Conservation (phyloP, 2,888 invertebrate species). For the Monoplex corrugatus region DNA sequence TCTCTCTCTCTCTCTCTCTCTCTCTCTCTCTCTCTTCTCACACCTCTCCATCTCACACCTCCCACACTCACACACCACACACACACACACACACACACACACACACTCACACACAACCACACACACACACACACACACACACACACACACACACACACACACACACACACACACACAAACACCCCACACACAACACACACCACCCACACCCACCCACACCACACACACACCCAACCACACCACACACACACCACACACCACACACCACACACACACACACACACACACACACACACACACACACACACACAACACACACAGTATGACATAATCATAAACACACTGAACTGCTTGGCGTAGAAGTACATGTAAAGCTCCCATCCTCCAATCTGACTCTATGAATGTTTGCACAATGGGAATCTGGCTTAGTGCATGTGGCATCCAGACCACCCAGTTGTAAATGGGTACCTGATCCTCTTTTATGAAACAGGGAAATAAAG, state of each 20-base stretch:
- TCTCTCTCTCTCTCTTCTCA: not conserved
- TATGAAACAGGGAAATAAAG: too few relatives aligned
- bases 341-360: too few relatives aligned
- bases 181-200: not conserved
- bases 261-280: not conserved
- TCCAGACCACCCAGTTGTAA: too few relatives aligned
- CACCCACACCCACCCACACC: not conserved
- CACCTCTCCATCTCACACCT: not conserved
- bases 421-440: too few relatives aligned
- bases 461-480: too few relatives aligned
- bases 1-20: too few relatives aligned
- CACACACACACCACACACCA: not conserved
- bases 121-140: slow-evolving; percentile 5
- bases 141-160: not conserved
- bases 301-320: not conserved
- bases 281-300: not conserved
- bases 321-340: too few relatives aligned
- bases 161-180: not conserved
- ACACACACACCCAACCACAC: not conserved
- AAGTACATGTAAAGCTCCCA: too few relatives aligned
- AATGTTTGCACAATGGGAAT: too few relatives aligned
- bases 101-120: not conserved
- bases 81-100: not conserved
- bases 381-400: too few relatives aligned
- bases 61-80: not conserved